Conservation (phyloP, 2,113 vertebrate genomes). For the Macaca fascicularis region DNA sequence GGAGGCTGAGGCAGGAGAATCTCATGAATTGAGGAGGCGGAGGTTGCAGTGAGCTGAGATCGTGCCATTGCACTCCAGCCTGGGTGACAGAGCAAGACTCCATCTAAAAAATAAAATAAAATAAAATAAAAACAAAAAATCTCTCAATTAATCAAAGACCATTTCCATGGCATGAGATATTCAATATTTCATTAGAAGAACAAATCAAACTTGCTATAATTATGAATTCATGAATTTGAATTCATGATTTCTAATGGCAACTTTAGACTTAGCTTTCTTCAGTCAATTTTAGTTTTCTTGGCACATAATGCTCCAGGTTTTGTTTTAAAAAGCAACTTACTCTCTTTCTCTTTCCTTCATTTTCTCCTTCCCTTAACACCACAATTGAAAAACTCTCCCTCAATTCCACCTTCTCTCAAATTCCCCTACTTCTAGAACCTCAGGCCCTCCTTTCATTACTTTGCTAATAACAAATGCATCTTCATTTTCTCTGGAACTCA, state of each 20-base stretch:
- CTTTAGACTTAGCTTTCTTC: slow-evolving; percentile 33
- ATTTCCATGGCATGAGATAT: neutral
- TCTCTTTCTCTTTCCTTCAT: neutral
- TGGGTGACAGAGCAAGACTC: too few relatives aligned
- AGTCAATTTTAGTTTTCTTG: slow-evolving; percentile 25
- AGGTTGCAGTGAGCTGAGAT: too few relatives aligned
- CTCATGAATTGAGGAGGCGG: too few relatives aligned
- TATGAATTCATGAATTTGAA: neutral
- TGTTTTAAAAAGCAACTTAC: slow-evolving; percentile 24
- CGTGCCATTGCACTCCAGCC: too few relatives aligned
- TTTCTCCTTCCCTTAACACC: slow-evolving; percentile 31
- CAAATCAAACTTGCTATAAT: neutral
- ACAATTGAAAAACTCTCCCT: slow-evolving; percentile 36
- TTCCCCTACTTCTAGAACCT: slow-evolving; percentile 15
- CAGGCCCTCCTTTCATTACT: slow-evolving; percentile 46
- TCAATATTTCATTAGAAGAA: neutral
- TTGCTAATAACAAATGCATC: slow-evolving; percentile 73
- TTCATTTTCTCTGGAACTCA: slow-evolving; percentile 80
- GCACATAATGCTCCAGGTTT: neutral
- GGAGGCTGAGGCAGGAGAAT: too few relatives aligned
- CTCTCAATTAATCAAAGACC: slow-evolving; percentile 7
- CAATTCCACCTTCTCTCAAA: slow-evolving; percentile 7
- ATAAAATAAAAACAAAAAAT: neutral
- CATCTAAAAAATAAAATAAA: too few relatives aligned
- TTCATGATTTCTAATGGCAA: neutral